These are phyloP conservation scores for Tragelaphus scriptus DNA, from an alignment of 2,113 vertebrate genomes.

Conservation along the genomic window DNA sequence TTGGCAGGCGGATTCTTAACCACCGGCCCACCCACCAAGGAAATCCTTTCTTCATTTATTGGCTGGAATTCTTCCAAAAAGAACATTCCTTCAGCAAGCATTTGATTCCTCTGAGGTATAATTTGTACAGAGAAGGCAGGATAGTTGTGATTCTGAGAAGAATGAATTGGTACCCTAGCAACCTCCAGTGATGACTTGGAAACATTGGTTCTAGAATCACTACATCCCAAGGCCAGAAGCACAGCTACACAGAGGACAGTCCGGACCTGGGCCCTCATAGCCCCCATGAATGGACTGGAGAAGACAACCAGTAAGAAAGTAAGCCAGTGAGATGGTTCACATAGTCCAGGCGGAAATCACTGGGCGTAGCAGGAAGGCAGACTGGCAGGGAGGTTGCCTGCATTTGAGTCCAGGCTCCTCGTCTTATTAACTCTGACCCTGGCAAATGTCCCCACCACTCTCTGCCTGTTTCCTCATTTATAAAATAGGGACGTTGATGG, in stretches of 20 bases:
- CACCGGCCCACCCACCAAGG: background rate
- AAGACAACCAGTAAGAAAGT: background rate
- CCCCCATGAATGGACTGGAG: background rate
- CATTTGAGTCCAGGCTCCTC: background rate
- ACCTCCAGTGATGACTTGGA: background rate
- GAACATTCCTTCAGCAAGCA: background rate
- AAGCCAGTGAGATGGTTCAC: background rate
- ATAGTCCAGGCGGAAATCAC: rapidly evolving
- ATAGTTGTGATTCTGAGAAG: background rate
- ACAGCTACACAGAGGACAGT: background rate
- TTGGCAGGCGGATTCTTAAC: background rate
- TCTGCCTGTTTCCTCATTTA: background rate
- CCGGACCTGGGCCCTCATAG: background rate
- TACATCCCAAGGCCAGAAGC: background rate
- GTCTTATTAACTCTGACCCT: background rate
- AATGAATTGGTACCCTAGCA: background rate
- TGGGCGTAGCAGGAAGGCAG: rapidly evolving
- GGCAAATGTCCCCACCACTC: background rate
- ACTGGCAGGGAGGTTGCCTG: background rate
- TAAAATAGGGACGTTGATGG: background rate
- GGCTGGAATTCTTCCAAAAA: background rate
- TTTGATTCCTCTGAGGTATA: background rate
- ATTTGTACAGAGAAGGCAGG: background rate
- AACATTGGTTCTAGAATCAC: background rate
- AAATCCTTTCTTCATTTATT: background rate